Percentiles rank a stretch among this genome's conserved stretches.
Evolutionary conservation across 2,113 vertebrate genomes (phyloP).

Genomic region (Menura novaehollandiae): DNA sequence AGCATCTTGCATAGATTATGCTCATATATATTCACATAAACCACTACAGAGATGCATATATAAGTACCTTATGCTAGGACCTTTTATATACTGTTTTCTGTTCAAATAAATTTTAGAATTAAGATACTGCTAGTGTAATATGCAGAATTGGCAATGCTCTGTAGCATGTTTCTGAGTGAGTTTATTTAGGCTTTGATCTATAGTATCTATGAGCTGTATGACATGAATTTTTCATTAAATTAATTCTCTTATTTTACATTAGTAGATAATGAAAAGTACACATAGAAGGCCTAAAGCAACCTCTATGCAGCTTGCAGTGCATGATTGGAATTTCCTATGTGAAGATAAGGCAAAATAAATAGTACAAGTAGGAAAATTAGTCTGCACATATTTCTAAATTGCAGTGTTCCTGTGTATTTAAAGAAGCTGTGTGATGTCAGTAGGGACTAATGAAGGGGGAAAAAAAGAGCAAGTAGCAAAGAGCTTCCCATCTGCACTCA

Average conservation of each 20-base stretch:
- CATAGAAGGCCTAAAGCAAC: background rate
- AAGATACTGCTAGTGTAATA: background rate
- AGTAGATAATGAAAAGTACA: background rate
- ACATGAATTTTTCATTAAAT: background rate
- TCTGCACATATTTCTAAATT: background rate
- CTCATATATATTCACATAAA: background rate
- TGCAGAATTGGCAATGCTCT: background rate
- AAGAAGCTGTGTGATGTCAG: background rate
- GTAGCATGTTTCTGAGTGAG: background rate
- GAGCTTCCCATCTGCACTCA: background rate
- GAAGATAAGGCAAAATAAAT: background rate
- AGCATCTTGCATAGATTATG: background rate
- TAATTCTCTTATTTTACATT: background rate
- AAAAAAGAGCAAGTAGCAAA: background rate
- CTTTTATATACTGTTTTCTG: background rate
- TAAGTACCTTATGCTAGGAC: background rate
- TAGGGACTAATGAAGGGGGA: background rate
- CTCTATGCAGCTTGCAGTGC: background rate
- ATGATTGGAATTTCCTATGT: background rate
- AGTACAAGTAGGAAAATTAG: background rate
- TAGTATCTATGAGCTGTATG: background rate
- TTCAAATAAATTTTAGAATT: background rate
- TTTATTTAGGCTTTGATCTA: background rate
- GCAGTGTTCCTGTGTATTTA: background rate
- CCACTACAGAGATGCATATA: background rate